phyloP scores from a whole-genome alignment of 2,797 vertebrate species.

The Psittacula derbiana region DNA sequence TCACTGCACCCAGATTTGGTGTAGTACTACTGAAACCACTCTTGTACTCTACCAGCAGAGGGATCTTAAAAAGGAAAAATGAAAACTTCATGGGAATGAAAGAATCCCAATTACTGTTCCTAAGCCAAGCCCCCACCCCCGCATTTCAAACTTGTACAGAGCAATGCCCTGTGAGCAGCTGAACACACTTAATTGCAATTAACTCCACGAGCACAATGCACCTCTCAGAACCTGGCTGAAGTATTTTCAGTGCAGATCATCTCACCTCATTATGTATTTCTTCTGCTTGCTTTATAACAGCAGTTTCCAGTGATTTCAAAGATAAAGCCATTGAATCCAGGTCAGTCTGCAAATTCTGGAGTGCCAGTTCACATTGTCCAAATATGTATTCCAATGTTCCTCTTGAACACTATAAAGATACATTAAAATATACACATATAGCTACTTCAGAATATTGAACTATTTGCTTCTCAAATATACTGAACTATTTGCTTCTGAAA shows the following conservation, averaged over 20 bases:
- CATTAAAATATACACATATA: not conserved
- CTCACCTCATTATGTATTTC: constrained; percentile 97
- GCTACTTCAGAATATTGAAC: not conserved
- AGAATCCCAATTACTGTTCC: not conserved
- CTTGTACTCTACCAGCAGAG: constrained; percentile 14
- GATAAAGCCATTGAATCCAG: constrained; percentile 74
- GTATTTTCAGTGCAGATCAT: not conserved
- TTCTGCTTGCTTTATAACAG: constrained; percentile 85
- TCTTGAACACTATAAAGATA: constrained; percentile 82
- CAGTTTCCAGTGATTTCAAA: constrained; percentile 82
- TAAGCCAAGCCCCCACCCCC: not conserved
- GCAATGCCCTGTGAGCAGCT: not conserved
- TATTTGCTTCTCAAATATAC: not conserved
- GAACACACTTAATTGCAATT: not conserved
- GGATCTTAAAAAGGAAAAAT: not conserved
- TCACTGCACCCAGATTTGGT: not conserved
- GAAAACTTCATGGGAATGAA: not conserved
- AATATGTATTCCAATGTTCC: constrained; percentile 92
- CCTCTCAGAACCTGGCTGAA: not conserved
- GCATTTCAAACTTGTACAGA: not conserved
- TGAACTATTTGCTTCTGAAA: not conserved
- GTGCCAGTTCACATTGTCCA: constrained; percentile 83
- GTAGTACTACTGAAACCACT: not conserved
- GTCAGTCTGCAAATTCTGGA: constrained; percentile 84
- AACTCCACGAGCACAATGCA: not conserved